Percentiles rank a stretch among this genome's conserved stretches.
phyloP scores from a whole-genome alignment of 2,113 vertebrate species.

The Elgaria multicarinata region DNA sequence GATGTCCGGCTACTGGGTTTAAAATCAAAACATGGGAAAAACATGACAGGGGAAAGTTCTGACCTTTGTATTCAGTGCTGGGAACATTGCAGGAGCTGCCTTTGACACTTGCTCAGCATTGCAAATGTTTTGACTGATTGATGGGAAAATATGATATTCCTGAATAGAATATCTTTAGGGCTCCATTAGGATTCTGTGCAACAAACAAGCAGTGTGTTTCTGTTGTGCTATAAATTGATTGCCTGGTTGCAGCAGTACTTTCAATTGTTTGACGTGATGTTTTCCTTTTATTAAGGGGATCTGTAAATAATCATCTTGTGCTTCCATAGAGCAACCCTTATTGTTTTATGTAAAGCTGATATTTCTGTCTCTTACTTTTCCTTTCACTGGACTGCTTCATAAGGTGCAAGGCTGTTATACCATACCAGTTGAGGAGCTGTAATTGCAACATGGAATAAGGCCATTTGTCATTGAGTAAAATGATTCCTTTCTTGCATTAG shows the following conservation, averaged over 20 bases:
- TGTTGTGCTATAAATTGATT: neutral
- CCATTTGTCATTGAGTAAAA: neutral
- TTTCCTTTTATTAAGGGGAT: neutral
- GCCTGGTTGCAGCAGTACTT: neutral
- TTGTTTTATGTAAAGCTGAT: neutral
- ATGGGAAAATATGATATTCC: neutral
- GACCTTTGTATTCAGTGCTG: neutral
- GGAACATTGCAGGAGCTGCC: neutral
- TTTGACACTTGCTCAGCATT: neutral
- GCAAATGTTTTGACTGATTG: neutral
- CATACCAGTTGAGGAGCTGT: neutral
- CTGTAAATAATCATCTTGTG: neutral
- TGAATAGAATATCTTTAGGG: neutral
- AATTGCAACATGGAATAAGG: neutral
- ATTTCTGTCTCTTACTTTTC: neutral
- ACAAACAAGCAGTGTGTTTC: too few species aligned
- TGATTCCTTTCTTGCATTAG: neutral
- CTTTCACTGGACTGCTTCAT: neutral
- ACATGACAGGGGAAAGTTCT: neutral
- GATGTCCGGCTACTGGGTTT: neutral
- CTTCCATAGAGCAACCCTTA: neutral
- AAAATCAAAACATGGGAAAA: neutral
- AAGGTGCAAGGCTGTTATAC: neutral
- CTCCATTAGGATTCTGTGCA: neutral
- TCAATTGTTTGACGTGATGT: neutral